A percentile compares a stretch with the other conserved stretches of the same genome.
phyloP scores from a whole-genome alignment of 2,113 vertebrate genomes.

The Festucalex cinctus region DNA sequence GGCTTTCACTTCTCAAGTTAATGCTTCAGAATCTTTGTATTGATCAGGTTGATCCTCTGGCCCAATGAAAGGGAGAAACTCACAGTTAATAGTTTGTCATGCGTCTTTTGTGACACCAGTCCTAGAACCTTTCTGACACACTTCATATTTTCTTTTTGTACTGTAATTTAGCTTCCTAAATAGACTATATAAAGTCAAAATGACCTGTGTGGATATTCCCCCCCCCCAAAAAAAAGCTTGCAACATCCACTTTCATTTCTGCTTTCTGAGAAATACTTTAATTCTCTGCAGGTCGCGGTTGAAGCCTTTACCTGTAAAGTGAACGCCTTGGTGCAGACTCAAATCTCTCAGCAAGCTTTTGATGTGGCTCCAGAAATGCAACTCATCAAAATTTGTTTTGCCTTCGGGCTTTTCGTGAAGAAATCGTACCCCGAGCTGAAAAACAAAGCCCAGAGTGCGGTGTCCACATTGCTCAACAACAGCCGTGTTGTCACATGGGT shows the following conservation, averaged over 20 bases:
- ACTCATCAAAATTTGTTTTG: conserved; percentile 50
- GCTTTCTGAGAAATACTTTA: background rate
- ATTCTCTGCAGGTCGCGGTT: conserved; percentile 33
- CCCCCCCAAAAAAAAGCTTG: background rate
- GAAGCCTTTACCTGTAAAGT: conserved; percentile 37
- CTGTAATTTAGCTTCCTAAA: background rate
- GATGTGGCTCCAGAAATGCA: conserved; percentile 62
- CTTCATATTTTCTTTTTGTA: background rate
- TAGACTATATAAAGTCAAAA: background rate
- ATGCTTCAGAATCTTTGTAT: too few species aligned
- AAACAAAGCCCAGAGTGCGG: background rate
- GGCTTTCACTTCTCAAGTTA: too few species aligned
- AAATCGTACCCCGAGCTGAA: conserved; percentile 54
- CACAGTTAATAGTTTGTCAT: too few species aligned
- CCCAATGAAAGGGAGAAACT: too few species aligned
- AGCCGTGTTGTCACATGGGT: conserved; percentile 52
- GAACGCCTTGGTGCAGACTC: conserved; percentile 36
- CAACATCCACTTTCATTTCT: background rate
- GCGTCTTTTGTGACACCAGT: too few species aligned
- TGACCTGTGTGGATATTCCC: background rate
- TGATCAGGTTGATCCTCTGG: too few species aligned
- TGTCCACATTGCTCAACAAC: conserved; percentile 47
- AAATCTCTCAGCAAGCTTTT: conserved; percentile 6
- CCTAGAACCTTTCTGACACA: too few species aligned
- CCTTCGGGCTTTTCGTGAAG: conserved; percentile 47